phyloP scores from a whole-genome alignment of 2,797 vertebrate genomes.

The Telmatherina bonti region DNA sequence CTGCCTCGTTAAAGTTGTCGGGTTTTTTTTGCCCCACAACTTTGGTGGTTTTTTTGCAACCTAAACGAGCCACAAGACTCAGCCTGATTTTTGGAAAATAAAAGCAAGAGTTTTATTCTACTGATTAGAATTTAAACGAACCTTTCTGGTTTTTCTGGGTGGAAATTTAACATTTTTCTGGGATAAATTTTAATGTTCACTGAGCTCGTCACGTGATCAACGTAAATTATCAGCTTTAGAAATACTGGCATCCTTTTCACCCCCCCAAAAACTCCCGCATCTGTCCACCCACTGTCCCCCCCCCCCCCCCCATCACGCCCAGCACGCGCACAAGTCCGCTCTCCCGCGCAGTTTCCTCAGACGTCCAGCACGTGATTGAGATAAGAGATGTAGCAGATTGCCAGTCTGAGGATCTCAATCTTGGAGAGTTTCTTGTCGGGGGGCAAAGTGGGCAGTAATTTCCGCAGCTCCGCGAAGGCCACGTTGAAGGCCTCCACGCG shows the following conservation, averaged over 20 bases:
- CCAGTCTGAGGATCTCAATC: conserved; percentile 92
- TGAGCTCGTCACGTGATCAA: background rate
- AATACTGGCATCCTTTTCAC: no score
- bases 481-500: conserved; percentile 92
- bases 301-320: conserved; percentile 12
- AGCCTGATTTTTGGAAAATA: background rate
- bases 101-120: no score
- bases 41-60: conserved; percentile 9
- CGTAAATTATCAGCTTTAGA: background rate
- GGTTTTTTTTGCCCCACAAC: conserved; percentile 28
- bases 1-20: no score
- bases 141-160: no score
- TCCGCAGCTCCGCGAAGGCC: conserved; percentile 90
- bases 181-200: no score
- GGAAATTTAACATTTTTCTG: no score
- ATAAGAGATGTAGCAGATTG: conserved; percentile 94
- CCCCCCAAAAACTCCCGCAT: background rate
- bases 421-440: conserved; percentile 94
- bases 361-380: conserved; percentile 92
- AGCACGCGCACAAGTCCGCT: conserved; percentile 29
- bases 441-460: conserved; percentile 89
- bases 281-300: background rate
- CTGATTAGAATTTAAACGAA: no score
- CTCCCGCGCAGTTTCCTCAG: conserved; percentile 64
- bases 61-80: no score